These are phyloP conservation scores for Morpho achilles DNA, from an alignment of 2,888 invertebrate genomes.

Conservation along the genomic window DNA sequence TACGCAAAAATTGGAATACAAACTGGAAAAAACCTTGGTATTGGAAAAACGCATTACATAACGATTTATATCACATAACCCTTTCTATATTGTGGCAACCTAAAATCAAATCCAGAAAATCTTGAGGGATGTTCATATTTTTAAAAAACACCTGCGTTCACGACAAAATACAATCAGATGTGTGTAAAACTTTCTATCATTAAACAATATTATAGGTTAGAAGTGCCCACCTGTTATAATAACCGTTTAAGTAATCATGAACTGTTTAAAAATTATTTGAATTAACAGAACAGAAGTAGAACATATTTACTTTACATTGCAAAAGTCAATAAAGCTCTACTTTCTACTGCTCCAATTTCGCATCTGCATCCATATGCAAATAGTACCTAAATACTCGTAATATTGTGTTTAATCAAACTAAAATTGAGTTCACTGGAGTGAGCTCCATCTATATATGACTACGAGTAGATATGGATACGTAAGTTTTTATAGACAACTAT, in stretches of 20 bases:
- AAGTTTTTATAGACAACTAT: too few species aligned
- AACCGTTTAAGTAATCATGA: slow-evolving; percentile 21
- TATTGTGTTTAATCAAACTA: background rate
- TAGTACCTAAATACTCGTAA: background rate
- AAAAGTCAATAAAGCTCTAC: slow-evolving; percentile 45
- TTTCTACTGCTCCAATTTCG: slow-evolving; percentile 42
- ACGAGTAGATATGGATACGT: too few species aligned
- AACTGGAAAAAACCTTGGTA: too few species aligned
- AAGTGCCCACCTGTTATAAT: slow-evolving; percentile 22
- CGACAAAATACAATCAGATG: background rate
- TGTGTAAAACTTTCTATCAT: slow-evolving; percentile 15
- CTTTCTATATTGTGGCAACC: too few species aligned
- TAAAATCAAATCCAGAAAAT: too few species aligned
- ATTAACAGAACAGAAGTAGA: slow-evolving; percentile 24
- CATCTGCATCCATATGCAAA: slow-evolving; percentile 8
- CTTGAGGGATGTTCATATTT: too few species aligned
- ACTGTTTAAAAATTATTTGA: slow-evolving; percentile 18
- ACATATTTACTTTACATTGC: slow-evolving; percentile 34
- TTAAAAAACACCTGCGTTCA: too few species aligned
- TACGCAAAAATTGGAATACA: too few species aligned
- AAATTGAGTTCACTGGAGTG: background rate
- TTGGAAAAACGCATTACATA: too few species aligned
- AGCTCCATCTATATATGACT: too few species aligned
- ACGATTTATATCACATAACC: too few species aligned
- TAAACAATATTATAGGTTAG: slow-evolving; percentile 8